A percentile compares a stretch with the other conserved stretches of the same genome.
Conservation (phyloP, 2,888 invertebrate genomes). For the Ditula angustiorana region DNA sequence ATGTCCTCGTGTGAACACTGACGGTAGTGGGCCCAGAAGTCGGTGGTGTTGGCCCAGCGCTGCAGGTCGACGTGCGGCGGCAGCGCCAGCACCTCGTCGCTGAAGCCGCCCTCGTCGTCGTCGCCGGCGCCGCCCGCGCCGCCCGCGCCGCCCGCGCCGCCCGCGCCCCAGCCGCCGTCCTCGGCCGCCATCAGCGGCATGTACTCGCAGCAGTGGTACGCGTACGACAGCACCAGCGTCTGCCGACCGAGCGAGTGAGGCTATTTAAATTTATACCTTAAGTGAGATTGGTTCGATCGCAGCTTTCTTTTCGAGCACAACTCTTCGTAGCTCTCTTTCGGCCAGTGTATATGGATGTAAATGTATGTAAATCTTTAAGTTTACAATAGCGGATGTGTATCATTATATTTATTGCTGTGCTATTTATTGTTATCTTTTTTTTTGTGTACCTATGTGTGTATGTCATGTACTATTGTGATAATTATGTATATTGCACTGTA, state of each 20-base stretch:
- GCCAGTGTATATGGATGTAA: no score
- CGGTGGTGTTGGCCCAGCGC: conserved; percentile 92
- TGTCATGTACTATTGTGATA: no score
- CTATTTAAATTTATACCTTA: conserved; percentile 43
- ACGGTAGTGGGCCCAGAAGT: conserved; percentile 94
- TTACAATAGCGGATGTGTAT: no score
- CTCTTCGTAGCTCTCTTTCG: no score
- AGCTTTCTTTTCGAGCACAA: no score
- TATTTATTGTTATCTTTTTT: no score
- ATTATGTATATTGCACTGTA: no score
- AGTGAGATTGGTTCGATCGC: no score
- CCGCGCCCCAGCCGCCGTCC: conserved; percentile 86
- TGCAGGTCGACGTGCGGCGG: conserved; percentile 82
- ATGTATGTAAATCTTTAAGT: no score
- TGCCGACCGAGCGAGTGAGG: conserved; percentile 59
- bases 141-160: conserved; percentile 87
- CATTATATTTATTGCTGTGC: no score
- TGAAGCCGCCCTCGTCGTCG: conserved; percentile 63
- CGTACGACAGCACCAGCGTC: conserved; percentile 94
- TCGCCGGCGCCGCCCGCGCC: conserved; percentile 49
- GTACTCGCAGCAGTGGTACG: conserved; percentile 98
- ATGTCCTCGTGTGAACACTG: conserved; percentile 64
- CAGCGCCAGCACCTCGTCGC: conserved; percentile 75
- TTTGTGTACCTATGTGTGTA: no score
- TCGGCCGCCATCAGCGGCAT: conserved; percentile 89